These are phyloP conservation scores for Icerya purchasi DNA, from an alignment of 2,888 invertebrate species.

Conservation along the genomic window DNA sequence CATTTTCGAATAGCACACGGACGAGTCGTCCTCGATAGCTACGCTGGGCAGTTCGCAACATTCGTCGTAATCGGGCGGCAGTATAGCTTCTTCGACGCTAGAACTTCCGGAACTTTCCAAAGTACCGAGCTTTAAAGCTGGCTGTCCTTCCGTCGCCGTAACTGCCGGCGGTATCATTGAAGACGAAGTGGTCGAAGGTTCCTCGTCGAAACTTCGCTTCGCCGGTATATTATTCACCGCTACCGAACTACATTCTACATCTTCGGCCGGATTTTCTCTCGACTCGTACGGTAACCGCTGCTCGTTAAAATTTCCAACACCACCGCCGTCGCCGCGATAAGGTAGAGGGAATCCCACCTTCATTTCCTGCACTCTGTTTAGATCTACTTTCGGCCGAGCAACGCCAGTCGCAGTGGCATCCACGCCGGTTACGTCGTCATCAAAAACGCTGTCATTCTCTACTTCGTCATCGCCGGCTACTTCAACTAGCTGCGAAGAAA, in stretches of 20 bases:
- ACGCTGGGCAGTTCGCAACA: constrained; percentile 29
- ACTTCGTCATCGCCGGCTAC: neutral
- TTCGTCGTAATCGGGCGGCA: constrained; percentile 39
- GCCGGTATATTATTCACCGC: constrained; percentile 15
- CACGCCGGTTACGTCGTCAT: constrained; percentile 2
- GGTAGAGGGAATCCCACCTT: neutral
- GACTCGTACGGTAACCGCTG: neutral
- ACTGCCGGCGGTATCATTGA: neutral
- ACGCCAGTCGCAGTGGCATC: neutral
- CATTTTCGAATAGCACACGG: constrained; percentile 6
- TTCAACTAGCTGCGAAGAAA: neutral
- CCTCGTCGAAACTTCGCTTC: constrained; percentile 21
- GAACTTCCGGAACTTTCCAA: constrained; percentile 69
- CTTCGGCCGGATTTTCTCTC: neutral
- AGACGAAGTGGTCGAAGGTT: constrained; percentile 19
- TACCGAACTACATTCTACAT: neutral
- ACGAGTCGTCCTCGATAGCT: constrained; percentile 22
- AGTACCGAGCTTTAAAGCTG: constrained; percentile 36
- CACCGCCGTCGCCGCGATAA: neutral
- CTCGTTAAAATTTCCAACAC: neutral
- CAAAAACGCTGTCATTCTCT: constrained; percentile 10
- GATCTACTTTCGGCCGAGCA: neutral
- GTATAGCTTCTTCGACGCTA: constrained; percentile 63
- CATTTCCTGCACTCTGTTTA: neutral
- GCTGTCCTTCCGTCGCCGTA: constrained; percentile 3